phyloP scores from a whole-genome alignment of 2,888 invertebrate species.

The Lypha dubia region DNA sequence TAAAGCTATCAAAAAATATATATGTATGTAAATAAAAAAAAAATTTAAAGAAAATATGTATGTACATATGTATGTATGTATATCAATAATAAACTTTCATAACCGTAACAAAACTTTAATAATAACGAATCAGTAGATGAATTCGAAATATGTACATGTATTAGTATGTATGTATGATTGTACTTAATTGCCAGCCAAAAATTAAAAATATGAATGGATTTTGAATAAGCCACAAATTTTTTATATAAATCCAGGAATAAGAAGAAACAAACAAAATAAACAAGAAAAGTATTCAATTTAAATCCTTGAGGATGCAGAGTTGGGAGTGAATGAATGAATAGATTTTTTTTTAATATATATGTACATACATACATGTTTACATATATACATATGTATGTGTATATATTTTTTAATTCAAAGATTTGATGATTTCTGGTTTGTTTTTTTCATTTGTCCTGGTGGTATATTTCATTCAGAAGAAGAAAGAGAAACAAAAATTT shows the following conservation, averaged over 20 bases:
- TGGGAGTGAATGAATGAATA: slow-evolving; percentile 12
- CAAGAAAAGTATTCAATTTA: slow-evolving; percentile 27
- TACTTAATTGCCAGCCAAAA: background rate
- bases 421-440: slow-evolving; percentile 5
- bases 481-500: slow-evolving; percentile 19
- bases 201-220: slow-evolving; percentile 26
- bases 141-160: too few species aligned
- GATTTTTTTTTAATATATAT: background rate
- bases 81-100: too few species aligned
- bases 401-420: slow-evolving; percentile 25
- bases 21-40: too few species aligned
- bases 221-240: slow-evolving; percentile 58
- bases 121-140: too few species aligned
- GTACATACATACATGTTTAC: background rate
- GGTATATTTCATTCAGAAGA: background rate
- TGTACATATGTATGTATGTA: too few species aligned
- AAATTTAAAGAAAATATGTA: too few species aligned
- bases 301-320: background rate
- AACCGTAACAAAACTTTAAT: too few species aligned
- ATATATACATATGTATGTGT: background rate
- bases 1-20: too few species aligned
- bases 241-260: slow-evolving; percentile 3
- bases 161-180: too few species aligned
- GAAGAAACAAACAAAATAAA: slow-evolving; percentile 5
- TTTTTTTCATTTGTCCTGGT: background rate